phyloP scores from a whole-genome alignment of 2,888 invertebrate species.

The Microplitis manilae region DNA sequence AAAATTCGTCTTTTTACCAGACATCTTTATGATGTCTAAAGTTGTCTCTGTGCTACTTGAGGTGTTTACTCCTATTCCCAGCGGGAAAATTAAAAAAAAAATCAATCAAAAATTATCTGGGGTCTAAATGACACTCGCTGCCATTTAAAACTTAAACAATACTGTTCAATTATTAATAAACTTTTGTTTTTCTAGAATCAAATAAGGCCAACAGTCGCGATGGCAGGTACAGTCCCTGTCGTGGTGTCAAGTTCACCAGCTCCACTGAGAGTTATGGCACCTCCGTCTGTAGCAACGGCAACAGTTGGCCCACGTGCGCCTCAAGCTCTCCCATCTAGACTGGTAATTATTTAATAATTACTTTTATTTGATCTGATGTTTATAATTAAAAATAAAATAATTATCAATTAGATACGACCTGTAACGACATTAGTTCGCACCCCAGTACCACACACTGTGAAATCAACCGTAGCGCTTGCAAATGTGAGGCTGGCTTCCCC shows the following conservation, averaged over 20 bases:
- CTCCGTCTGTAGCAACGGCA: slow-evolving; percentile 67
- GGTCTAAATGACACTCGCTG: no score
- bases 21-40: neutral
- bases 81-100: neutral
- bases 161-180: slow-evolving; percentile 21
- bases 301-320: slow-evolving; percentile 72
- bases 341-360: slow-evolving; percentile 66
- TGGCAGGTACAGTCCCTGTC: slow-evolving; percentile 60
- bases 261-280: slow-evolving; percentile 78
- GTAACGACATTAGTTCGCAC: slow-evolving; percentile 66
- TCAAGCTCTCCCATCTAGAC: slow-evolving; percentile 74
- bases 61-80: neutral
- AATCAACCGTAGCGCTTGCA: slow-evolving; percentile 64
- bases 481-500: slow-evolving; percentile 56
- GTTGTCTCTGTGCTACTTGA: neutral
- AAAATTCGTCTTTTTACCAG: no score
- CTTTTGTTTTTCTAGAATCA: slow-evolving; percentile 72
- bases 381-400: neutral
- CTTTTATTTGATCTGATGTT: neutral
- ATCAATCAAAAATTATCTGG: neutral
- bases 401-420: slow-evolving; percentile 64
- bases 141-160: neutral
- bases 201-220: slow-evolving; percentile 73
- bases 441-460: slow-evolving; percentile 63
- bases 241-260: slow-evolving; percentile 69